A percentile compares a stretch with the other conserved stretches of the same genome.
Evolutionary conservation across 2,888 invertebrate genomes (phyloP).

Genomic region (Emmelina monodactyla): DNA sequence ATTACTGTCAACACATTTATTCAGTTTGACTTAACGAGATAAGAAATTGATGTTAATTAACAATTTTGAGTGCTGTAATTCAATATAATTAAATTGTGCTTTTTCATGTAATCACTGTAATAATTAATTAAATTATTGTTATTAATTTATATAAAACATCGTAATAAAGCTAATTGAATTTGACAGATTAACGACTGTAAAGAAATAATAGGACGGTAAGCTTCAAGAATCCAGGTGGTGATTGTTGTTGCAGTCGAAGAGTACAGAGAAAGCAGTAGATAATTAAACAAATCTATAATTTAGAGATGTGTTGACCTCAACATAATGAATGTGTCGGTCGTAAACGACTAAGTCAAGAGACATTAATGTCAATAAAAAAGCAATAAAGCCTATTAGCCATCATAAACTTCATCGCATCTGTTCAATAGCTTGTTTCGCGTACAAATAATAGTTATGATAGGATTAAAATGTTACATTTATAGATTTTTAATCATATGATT

Average conservation of each 20-base stretch:
- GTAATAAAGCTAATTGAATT: no score
- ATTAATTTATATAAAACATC: no score
- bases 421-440: slow-evolving; percentile 51
- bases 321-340: slow-evolving; percentile 59
- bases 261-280: neutral
- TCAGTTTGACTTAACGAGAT: slow-evolving; percentile 25
- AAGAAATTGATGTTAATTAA: slow-evolving; percentile 30
- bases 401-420: slow-evolving; percentile 63
- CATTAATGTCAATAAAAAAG: slow-evolving; percentile 66
- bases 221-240: no score
- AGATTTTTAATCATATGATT: slow-evolving; percentile 6
- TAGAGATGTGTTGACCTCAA: slow-evolving; percentile 55
- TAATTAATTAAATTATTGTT: no score
- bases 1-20: slow-evolving; percentile 24
- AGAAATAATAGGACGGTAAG: no score
- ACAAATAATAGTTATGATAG: slow-evolving; percentile 48
- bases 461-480: slow-evolving; percentile 27
- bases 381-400: slow-evolving; percentile 62
- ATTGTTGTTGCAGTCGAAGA: neutral
- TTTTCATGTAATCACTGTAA: no score
- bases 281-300: slow-evolving; percentile 35
- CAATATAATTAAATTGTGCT: no score
- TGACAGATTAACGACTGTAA: no score
- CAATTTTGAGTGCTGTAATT: slow-evolving; percentile 1
- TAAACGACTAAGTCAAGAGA: slow-evolving; percentile 58